Evolutionary conservation across 2,113 vertebrate genomes (phyloP).

Genomic region (Otis tarda): DNA sequence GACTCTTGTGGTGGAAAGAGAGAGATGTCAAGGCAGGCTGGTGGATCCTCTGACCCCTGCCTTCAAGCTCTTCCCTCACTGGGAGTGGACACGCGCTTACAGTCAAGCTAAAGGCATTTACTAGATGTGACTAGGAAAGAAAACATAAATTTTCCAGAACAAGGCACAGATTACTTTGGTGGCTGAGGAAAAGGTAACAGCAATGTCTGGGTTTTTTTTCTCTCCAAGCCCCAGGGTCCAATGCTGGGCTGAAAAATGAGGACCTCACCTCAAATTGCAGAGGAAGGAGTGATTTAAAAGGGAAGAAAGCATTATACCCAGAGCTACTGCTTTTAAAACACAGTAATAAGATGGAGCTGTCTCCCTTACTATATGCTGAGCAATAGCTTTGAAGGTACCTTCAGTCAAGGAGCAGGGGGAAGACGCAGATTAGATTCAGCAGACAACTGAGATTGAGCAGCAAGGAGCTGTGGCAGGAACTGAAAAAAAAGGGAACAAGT

Average conservation of each 20-base stretch:
- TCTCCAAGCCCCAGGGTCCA: background rate
- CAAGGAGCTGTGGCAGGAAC: slow-evolving; percentile 14
- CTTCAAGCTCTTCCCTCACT: background rate
- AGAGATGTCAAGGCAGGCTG: background rate
- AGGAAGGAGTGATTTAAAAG: background rate
- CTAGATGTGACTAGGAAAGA: background rate
- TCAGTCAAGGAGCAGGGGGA: background rate
- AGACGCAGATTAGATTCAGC: background rate
- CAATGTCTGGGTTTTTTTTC: background rate
- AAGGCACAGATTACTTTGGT: background rate
- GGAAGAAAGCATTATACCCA: background rate
- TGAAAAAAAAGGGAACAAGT: slow-evolving; percentile 8
- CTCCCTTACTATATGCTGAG: background rate
- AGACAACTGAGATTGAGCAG: slow-evolving; percentile 32
- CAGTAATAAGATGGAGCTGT: background rate
- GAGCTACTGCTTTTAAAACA: background rate
- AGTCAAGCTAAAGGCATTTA: background rate
- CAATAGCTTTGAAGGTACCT: background rate
- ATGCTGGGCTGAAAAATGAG: background rate
- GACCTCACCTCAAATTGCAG: background rate
- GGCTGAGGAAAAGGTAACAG: background rate
- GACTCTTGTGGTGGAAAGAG: background rate
- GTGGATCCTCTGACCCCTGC: background rate
- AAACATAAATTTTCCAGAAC: background rate
- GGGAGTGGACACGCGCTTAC: rapidly evolving